phyloP scores from a whole-genome alignment of 2,797 vertebrate genomes.

The Martes flavigula region DNA sequence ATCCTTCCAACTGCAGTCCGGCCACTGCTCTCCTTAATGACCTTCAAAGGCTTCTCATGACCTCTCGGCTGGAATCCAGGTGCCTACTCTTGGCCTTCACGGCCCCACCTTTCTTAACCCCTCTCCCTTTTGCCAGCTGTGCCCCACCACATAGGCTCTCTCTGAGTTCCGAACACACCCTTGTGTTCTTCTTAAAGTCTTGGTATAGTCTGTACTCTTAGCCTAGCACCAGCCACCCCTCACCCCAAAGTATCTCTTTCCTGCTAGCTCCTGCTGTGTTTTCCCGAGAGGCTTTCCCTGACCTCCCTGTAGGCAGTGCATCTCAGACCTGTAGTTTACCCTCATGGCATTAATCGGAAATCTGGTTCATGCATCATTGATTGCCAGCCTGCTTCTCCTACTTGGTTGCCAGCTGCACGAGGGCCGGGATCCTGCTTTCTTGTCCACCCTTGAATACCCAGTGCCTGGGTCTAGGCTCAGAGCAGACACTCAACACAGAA shows the following conservation, averaged over 20 bases:
- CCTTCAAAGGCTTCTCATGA: not conserved
- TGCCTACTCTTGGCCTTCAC: not conserved
- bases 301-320: rapidly evolving
- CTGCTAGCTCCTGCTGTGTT: not conserved
- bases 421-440: not conserved
- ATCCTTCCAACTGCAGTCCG: not conserved
- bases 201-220: not conserved
- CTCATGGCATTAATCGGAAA: not conserved
- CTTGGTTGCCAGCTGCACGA: not conserved
- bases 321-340: not conserved
- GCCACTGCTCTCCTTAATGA: not conserved
- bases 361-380: rapidly evolving
- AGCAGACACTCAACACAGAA: not conserved
- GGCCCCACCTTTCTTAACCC: not conserved
- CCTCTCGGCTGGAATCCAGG: not conserved
- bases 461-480: too few species aligned
- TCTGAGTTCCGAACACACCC: not conserved
- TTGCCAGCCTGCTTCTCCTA: not conserved
- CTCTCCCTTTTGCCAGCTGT: not conserved
- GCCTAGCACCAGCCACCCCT: not conserved
- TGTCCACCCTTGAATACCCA: not conserved
- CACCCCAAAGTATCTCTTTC: not conserved
- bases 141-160: not conserved
- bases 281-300: not conserved
- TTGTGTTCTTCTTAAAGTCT: not conserved